These are phyloP conservation scores for Chymomyza amoena DNA, from an alignment of 2,888 invertebrate genomes.

Conservation along the genomic window DNA sequence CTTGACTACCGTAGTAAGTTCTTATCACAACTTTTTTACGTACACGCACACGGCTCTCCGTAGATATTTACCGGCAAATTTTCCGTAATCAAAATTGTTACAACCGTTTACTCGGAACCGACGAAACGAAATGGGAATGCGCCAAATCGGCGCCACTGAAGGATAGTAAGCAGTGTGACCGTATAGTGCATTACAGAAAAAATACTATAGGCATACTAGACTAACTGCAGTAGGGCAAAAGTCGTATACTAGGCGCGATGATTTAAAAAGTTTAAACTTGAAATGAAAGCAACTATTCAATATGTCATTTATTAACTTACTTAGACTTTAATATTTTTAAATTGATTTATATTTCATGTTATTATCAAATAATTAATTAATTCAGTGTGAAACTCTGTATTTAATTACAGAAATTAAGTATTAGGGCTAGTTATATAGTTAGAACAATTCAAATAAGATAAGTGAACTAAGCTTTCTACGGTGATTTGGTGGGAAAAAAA, in stretches of 20 bases:
- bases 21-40: slow-evolving; percentile 31
- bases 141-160: background rate
- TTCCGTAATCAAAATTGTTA: background rate
- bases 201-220: background rate
- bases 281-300: too few species aligned
- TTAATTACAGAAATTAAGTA: too few species aligned
- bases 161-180: background rate
- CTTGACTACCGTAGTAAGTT: slow-evolving; percentile 3
- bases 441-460: too few species aligned
- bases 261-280: background rate
- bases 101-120: background rate
- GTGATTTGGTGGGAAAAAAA: too few species aligned
- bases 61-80: background rate
- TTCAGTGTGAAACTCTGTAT: too few species aligned
- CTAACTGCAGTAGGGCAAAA: background rate
- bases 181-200: background rate
- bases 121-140: background rate
- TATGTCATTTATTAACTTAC: too few species aligned
- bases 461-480: too few species aligned
- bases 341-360: too few species aligned
- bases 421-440: too few species aligned
- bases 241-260: background rate
- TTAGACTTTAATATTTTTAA: too few species aligned
- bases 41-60: background rate
- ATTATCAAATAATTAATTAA: too few species aligned